These are phyloP conservation scores for Porites rus DNA, from an alignment of 92 coral and sea anemone genomes.

Conservation along the genomic window DNA sequence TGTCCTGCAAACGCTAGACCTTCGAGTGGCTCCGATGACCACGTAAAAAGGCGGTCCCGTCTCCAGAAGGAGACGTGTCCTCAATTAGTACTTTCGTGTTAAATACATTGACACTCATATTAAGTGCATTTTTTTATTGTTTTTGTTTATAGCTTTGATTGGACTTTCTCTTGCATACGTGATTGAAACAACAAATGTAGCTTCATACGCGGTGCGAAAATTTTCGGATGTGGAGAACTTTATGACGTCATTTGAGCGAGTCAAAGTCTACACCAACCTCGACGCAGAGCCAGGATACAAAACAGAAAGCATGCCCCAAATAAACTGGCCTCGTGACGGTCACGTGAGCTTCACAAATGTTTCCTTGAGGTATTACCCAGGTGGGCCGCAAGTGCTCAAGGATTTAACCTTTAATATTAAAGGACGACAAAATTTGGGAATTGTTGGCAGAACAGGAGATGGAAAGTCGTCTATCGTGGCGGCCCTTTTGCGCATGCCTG, in stretches of 20 bases:
- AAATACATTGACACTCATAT: too few relatives aligned
- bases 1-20: too few relatives aligned
- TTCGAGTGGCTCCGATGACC: too few relatives aligned
- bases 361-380: slow-evolving; percentile 14
- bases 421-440: background rate
- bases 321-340: slow-evolving; percentile 21
- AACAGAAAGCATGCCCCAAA: background rate
- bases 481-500: slow-evolving; percentile 6
- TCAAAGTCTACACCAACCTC: slow-evolving; percentile 12
- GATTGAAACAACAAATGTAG: background rate
- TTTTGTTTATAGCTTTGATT: background rate
- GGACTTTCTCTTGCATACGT: slow-evolving; percentile 22
- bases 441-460: background rate
- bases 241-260: slow-evolving; percentile 34
- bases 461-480: slow-evolving; percentile 5
- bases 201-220: slow-evolving; percentile 8
- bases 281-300: slow-evolving; percentile 21
- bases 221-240: slow-evolving; percentile 15
- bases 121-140: too few relatives aligned
- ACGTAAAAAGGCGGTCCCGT: too few relatives aligned
- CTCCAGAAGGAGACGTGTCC: too few relatives aligned
- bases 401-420: background rate
- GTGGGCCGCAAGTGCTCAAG: background rate
- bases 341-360: slow-evolving; percentile 22
- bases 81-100: too few relatives aligned